Conservation (phyloP, 2,888 invertebrate species). For the Leptopilina drosophilae region DNA sequence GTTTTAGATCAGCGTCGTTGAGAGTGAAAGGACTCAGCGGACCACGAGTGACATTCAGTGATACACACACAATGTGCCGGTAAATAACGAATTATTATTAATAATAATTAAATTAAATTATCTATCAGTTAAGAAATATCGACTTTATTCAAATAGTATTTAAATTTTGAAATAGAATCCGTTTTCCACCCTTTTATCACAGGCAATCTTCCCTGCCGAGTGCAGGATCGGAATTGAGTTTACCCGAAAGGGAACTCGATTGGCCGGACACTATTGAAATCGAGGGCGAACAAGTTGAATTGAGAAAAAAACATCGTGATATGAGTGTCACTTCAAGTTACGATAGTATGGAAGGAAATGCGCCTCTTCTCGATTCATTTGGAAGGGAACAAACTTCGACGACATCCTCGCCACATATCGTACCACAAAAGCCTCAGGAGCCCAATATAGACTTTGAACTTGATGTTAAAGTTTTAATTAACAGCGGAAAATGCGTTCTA, state of each 20-base stretch:
- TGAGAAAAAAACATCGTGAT: conserved; percentile 79
- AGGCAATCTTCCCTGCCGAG: conserved; percentile 89
- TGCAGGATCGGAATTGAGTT: conserved; percentile 84
- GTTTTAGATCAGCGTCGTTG: conserved; percentile 82
- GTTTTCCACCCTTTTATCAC: conserved; percentile 42
- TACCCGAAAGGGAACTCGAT: conserved; percentile 80
- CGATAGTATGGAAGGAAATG: conserved; percentile 74
- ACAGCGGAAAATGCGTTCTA: conserved; percentile 97
- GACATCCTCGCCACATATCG: conserved; percentile 73
- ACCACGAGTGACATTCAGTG: conserved; percentile 81
- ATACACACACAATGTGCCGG: conserved; percentile 80
- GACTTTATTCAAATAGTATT: too few relatives aligned
- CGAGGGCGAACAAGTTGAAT: conserved; percentile 82
- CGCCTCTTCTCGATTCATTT: conserved; percentile 73
- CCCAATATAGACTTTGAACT: conserved; percentile 97
- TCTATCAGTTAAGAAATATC: conserved; percentile 15
- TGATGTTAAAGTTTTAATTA: conserved; percentile 96
- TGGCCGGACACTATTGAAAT: conserved; percentile 83
- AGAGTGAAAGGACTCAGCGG: conserved; percentile 79
- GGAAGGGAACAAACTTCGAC: conserved; percentile 72
- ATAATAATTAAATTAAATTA: neutral
- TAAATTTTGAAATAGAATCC: too few relatives aligned
- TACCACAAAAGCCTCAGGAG: conserved; percentile 84
- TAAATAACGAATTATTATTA: conserved; percentile 56
- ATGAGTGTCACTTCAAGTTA: conserved; percentile 73